Evolutionary conservation across 2,797 vertebrate species (phyloP).

Genomic region (Coluber constrictor): DNA sequence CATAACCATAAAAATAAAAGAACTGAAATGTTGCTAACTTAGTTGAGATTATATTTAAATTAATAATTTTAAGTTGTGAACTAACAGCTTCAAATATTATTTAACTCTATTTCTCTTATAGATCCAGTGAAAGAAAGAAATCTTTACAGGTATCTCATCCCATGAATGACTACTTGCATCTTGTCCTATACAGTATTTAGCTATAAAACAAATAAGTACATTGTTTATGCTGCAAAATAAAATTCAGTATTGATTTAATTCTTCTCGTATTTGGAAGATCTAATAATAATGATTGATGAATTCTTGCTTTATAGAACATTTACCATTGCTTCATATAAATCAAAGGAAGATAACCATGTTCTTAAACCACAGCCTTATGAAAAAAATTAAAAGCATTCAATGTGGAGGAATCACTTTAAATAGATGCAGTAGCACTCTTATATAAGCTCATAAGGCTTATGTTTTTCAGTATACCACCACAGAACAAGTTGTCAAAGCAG

Average conservation of each 20-base stretch:
- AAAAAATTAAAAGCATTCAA: background rate
- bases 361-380: background rate
- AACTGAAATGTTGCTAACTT: background rate
- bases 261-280: background rate
- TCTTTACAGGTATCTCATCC: conserved; percentile 1
- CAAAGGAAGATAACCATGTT: background rate
- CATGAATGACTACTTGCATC: background rate
- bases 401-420: background rate
- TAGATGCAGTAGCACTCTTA: background rate
- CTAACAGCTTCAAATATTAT: background rate
- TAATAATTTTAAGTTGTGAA: background rate
- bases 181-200: background rate
- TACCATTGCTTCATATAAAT: background rate
- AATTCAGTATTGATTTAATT: background rate
- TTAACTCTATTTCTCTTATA: conserved; percentile 21
- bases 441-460: background rate
- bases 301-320: background rate
- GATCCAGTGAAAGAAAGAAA: conserved; percentile 10
- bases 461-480: background rate
- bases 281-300: background rate
- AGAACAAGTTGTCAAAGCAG: background rate
- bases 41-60: background rate
- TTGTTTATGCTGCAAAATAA: background rate
- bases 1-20: background rate
- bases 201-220: background rate